Conservation (phyloP, 2,113 vertebrate species). For the Felis chaus region DNA sequence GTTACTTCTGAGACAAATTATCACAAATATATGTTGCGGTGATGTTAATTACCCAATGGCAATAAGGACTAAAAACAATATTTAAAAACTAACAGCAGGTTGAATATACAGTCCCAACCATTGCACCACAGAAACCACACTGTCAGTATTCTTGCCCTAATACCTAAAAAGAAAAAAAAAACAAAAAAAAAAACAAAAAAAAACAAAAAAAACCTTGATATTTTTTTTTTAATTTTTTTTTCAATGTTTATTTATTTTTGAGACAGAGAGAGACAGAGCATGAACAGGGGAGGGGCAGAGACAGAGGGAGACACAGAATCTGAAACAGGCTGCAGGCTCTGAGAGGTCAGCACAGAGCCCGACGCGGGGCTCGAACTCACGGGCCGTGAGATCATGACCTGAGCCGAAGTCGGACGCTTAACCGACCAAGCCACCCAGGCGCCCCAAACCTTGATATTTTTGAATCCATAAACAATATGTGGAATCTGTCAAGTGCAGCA, state of each 20-base stretch:
- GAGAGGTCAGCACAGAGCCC: too few relatives aligned
- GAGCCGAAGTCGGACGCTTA: too few relatives aligned
- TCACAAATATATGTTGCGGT: neutral
- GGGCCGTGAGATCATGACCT: too few relatives aligned
- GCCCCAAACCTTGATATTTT: constrained; percentile 4
- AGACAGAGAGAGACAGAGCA: too few relatives aligned
- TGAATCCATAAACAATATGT: constrained; percentile 20
- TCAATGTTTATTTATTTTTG: too few relatives aligned
- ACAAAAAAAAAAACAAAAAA: too few relatives aligned
- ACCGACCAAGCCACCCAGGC: too few relatives aligned
- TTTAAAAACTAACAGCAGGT: neutral
- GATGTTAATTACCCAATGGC: neutral
- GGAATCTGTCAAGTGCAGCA: neutral
- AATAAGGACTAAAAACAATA: constrained; percentile 7
- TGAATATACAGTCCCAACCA: neutral
- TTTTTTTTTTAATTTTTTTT: too few relatives aligned
- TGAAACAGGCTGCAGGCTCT: too few relatives aligned
- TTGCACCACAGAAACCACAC: neutral
- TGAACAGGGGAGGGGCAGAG: too few relatives aligned
- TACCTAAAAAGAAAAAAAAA: neutral
- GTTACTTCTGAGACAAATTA: constrained; percentile 33
- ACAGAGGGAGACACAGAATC: too few relatives aligned
- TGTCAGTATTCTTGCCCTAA: neutral
- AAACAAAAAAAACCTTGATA: neutral
- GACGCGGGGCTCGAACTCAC: too few relatives aligned